Percentiles rank a stretch among this genome's conserved stretches.
Conservation (phyloP, 2,113 vertebrate species). For the Probosciger aterrimus region DNA sequence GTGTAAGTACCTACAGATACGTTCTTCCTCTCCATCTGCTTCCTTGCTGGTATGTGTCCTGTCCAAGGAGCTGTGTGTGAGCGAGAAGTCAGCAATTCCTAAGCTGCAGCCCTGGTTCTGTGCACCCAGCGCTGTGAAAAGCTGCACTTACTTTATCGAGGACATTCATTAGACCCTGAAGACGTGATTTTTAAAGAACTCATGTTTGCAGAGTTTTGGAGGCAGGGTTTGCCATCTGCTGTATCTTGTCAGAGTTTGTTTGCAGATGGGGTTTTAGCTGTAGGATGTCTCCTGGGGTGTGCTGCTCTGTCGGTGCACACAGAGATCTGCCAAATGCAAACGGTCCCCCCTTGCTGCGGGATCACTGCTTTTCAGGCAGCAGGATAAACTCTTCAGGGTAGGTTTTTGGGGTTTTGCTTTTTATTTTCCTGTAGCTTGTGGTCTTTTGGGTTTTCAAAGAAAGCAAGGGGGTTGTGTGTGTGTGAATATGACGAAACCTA, state of each 20-base stretch:
- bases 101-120: background rate
- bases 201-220: background rate
- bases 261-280: background rate
- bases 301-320: background rate
- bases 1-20: background rate
- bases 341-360: background rate
- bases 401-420: background rate
- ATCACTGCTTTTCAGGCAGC: background rate
- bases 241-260: background rate
- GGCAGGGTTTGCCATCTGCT: background rate
- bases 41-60: background rate
- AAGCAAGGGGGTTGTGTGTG: background rate
- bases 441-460: background rate
- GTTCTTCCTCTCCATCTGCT: background rate
- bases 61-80: background rate
- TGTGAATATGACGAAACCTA: background rate
- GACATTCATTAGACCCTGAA: background rate
- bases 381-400: background rate
- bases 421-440: background rate
- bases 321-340: background rate
- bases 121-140: background rate
- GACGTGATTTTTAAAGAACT: background rate
- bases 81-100: background rate
- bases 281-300: background rate
- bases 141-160: background rate